Base-by-base conservation (phyloP, 1,140 invertebrate species). In the Euwallacea fornicatus region DNA sequence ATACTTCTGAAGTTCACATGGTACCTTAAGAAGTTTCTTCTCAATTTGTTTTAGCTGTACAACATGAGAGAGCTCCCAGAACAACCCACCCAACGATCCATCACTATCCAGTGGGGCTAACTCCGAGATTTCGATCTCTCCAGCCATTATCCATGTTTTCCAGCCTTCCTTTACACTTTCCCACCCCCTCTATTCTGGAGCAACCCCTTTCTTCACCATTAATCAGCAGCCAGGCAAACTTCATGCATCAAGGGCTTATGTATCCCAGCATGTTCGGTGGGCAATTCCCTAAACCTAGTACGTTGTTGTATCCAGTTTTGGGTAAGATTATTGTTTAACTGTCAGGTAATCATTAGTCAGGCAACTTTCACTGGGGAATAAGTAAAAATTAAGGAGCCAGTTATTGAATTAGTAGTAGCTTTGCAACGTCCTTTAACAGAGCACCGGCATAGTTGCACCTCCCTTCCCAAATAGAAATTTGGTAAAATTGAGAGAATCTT, bases 61-160 rank as follows among this genome's bases (percentile, higher is more conserved):
- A 96, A 79, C 93, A 96, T 82, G 93, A 96, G 82, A 84, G 94
- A 73, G 92, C 93, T 10, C 93, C 93, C 0, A 83, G 93, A 69
- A 85, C 86, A 13, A 80, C 82, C 7, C 78, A 80, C 33, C 65
- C 74, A 6, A 58, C 59, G 6, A 67, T 79, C 7, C 78, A 79
- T 61, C 80, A 80, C 63, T 78, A 80, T 63, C 79, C 82, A 33
- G 81, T 86, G 55, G 77, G 70, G 71, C 80, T 77, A 70, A 79
- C 64, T 65, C 79, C 65, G 46, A 70, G 68, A 55, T 53, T 78
- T 79, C 67, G 78, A 77, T 68, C 70, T 66, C 11, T 82, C 76
- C 75, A 81, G 75, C 33, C 81, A 83, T 16, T 41, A 79, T 79
- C 84, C 54, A 79, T 80, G 67, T 87, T 78, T 80, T 84, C 81